Evolutionary conservation across 2,888 invertebrate genomes (phyloP).

Genomic region (Micoletzkya japonica): DNA sequence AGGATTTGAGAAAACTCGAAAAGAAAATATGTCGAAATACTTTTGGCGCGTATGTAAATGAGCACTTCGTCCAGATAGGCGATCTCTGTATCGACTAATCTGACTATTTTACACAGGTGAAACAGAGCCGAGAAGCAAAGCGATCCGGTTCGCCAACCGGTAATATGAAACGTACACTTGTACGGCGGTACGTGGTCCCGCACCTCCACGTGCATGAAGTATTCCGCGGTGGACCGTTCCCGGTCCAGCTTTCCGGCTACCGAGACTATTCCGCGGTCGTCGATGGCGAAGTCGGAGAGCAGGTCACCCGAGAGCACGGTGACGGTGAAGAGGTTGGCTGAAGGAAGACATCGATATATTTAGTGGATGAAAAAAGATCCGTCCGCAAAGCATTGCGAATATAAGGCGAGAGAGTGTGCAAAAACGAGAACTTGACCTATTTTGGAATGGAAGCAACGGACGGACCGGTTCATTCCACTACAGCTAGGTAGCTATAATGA

Average conservation of each 20-base stretch:
- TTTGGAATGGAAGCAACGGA: too few relatives aligned
- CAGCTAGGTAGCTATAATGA: too few relatives aligned
- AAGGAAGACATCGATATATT: too few relatives aligned
- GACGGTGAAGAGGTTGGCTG: conserved; percentile 25
- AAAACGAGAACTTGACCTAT: too few relatives aligned
- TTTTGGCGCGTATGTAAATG: too few relatives aligned
- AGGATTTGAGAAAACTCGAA: background rate
- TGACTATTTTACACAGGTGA: too few relatives aligned
- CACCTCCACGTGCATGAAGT: conserved; percentile 14
- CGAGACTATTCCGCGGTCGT: conserved; percentile 12
- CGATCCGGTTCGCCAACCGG: too few relatives aligned
- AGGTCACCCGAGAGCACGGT: conserved; percentile 9
- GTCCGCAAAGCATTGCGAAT: background rate
- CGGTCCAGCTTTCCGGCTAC: conserved; percentile 15
- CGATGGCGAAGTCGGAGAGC: conserved; percentile 9
- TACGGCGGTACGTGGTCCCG: conserved; percentile 21
- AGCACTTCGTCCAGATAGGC: too few relatives aligned
- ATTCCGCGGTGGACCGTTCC: conserved; percentile 4
- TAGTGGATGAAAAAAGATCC: too few relatives aligned
- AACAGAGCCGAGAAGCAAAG: too few relatives aligned
- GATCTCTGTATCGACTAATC: too few relatives aligned
- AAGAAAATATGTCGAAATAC: background rate
- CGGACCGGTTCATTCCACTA: too few relatives aligned
- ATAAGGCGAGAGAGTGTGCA: background rate
- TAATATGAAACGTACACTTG: conserved; percentile 2